A percentile compares a stretch with the other conserved stretches of the same genome.
Evolutionary conservation across 2,888 invertebrate species (phyloP).

Genomic region (Neocrepidodera transversa): DNA sequence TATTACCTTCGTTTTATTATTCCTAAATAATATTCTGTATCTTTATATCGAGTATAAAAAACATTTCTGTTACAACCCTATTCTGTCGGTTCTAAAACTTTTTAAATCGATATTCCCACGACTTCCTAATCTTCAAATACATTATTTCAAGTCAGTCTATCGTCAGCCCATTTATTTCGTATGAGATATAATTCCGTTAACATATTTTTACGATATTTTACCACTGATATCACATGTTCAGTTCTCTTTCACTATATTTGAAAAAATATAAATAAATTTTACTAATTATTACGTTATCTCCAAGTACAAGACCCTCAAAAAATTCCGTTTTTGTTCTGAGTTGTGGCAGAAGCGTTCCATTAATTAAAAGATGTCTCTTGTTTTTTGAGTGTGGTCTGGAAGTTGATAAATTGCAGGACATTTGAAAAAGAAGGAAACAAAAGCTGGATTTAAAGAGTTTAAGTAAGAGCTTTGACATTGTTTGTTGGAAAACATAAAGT

Average conservation of each 20-base stretch:
- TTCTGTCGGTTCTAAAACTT: too few species aligned
- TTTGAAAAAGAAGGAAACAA: constrained; percentile 17
- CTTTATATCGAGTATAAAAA: too few species aligned
- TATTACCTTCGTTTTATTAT: too few species aligned
- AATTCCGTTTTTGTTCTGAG: constrained; percentile 1
- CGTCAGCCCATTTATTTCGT: constrained; percentile 19
- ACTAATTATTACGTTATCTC: too few species aligned
- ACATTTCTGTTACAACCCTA: too few species aligned
- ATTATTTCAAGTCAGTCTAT: constrained; percentile 11
- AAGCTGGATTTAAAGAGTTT: constrained; percentile 7
- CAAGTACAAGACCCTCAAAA: too few species aligned
- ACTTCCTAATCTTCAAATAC: constrained; percentile 11
- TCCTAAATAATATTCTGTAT: too few species aligned
- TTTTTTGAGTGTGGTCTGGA: constrained; percentile 20
- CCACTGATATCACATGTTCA: constrained; percentile 6
- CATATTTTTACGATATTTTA: constrained; percentile 25
- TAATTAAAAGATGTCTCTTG: constrained; percentile 23
- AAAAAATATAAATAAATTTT: too few species aligned
- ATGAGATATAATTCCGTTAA: constrained; percentile 12
- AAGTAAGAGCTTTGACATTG: background rate
- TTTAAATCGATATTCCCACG: constrained; percentile 16
- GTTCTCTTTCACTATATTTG: background rate
- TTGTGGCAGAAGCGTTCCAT: constrained; percentile 11
- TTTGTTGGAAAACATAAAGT: constrained; percentile 1
- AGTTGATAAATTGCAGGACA: constrained; percentile 20